Percentiles rank a stretch among this genome's conserved stretches.
phyloP scores from a whole-genome alignment of 2,113 vertebrate genomes.

The Syngnathus floridae region DNA sequence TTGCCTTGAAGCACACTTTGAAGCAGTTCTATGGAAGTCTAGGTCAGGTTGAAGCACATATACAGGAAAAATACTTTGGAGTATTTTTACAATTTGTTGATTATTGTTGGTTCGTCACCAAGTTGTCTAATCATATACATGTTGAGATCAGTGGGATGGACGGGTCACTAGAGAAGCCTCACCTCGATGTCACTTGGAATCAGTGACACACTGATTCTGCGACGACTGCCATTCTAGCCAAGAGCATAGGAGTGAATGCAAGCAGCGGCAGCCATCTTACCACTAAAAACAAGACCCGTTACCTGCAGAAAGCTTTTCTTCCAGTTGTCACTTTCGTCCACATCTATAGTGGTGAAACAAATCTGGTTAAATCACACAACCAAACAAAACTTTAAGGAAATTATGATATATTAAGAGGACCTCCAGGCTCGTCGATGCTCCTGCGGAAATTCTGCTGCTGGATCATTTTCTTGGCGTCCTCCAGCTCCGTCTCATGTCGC shows the following conservation, averaged over 20 bases:
- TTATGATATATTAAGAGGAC: conserved; percentile 41
- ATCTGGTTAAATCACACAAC: conserved; percentile 1
- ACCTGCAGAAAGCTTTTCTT: conserved; percentile 65
- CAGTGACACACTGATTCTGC: conserved; percentile 74
- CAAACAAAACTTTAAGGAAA: background rate
- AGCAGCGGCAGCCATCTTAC: background rate
- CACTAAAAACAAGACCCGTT: background rate
- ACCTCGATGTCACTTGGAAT: conserved; percentile 68
- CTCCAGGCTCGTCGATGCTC: conserved; percentile 52
- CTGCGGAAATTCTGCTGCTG: conserved; percentile 61
- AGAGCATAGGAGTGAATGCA: background rate
- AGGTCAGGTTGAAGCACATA: too few relatives aligned
- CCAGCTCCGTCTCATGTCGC: conserved; percentile 67
- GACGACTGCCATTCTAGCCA: conserved; percentile 56
- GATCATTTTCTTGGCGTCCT: conserved; percentile 72
- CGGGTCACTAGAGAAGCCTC: background rate
- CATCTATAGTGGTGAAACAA: conserved; percentile 54
- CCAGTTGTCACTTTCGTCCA: conserved; percentile 60
- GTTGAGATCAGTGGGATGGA: too few relatives aligned
- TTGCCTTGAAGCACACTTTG: too few relatives aligned
- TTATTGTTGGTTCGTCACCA: too few relatives aligned
- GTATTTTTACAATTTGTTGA: too few relatives aligned
- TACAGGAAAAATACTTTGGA: too few relatives aligned
- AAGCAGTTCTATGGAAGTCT: too few relatives aligned
- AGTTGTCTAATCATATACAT: too few relatives aligned